phyloP scores from a whole-genome alignment of 2,113 vertebrate genomes.

The Phylloscopus trochilus region DNA sequence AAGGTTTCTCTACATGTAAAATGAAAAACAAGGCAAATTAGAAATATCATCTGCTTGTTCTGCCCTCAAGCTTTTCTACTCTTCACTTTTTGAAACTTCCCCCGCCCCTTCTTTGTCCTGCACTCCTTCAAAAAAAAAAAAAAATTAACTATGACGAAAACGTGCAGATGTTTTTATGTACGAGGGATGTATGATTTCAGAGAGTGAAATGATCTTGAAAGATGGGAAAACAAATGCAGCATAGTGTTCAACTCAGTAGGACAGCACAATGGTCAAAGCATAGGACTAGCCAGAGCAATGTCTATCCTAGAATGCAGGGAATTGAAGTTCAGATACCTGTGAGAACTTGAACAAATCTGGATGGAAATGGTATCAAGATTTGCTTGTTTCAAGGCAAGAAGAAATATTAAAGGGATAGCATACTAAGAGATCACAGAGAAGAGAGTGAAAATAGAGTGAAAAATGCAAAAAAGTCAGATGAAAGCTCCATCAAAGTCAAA shows the following conservation, averaged over 20 bases:
- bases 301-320: not conserved
- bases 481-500: not conserved
- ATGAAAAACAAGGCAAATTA: not conserved
- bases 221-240: not conserved
- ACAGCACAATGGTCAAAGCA: not conserved
- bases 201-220: not conserved
- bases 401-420: not conserved
- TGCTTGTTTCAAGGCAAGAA: not conserved
- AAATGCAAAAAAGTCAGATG: not conserved
- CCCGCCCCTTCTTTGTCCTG: not conserved
- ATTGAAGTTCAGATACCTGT: not conserved
- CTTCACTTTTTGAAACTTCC: not conserved
- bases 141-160: not conserved
- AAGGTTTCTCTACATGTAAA: slow-evolving; percentile 76
- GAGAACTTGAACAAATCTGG: not conserved
- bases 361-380: not conserved
- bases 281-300: not conserved
- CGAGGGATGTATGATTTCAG: not conserved
- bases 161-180: not conserved
- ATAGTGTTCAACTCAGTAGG: not conserved
- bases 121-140: not conserved
- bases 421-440: not conserved
- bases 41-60: not conserved
- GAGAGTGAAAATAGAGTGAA: not conserved
- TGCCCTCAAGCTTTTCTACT: not conserved